Percentiles rank a stretch among this genome's conserved stretches.
Evolutionary conservation across 2,888 invertebrate genomes (phyloP).

Genomic region (Pristionchus fissidentatus): DNA sequence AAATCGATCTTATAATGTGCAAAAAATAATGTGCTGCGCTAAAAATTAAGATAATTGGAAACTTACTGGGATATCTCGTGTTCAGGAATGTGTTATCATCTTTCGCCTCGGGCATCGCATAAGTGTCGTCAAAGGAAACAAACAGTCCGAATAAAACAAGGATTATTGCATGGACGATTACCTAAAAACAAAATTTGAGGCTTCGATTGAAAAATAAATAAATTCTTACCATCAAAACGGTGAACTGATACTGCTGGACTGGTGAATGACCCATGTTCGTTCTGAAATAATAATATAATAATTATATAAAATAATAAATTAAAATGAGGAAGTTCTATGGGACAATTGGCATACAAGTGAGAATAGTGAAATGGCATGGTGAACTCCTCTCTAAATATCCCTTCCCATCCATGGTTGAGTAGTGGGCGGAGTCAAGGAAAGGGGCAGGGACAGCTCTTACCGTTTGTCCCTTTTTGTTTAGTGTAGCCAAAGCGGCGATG

Average conservation of each 20-base stretch:
- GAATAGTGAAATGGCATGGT: not conserved
- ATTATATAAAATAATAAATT: too few relatives aligned
- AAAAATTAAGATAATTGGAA: not conserved
- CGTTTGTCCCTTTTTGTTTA: conserved; percentile 8
- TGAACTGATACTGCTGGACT: conserved; percentile 10
- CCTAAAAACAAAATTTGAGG: conserved; percentile 14
- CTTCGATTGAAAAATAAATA: not conserved
- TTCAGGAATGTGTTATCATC: conserved; percentile 54
- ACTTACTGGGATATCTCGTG: conserved; percentile 59
- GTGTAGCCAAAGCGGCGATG: not conserved
- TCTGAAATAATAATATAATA: too few relatives aligned
- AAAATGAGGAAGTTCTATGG: not conserved
- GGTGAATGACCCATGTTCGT: conserved; percentile 23
- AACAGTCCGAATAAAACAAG: conserved; percentile 69
- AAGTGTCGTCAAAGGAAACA: conserved; percentile 62
- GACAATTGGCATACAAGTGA: not conserved
- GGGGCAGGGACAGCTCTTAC: not conserved
- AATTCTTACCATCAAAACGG: conserved; percentile 14
- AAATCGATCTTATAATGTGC: not conserved
- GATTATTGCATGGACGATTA: conserved; percentile 61
- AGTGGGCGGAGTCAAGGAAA: not conserved
- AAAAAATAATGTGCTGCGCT: not conserved
- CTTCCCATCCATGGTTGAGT: too few relatives aligned
- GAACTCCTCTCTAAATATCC: too few relatives aligned
- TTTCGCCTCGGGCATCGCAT: conserved; percentile 59